Percentiles rank a stretch among this genome's conserved stretches.
These are phyloP conservation scores for Eupleurogrammus muticus DNA, from an alignment of 2,797 vertebrate species.

Conservation along the genomic window DNA sequence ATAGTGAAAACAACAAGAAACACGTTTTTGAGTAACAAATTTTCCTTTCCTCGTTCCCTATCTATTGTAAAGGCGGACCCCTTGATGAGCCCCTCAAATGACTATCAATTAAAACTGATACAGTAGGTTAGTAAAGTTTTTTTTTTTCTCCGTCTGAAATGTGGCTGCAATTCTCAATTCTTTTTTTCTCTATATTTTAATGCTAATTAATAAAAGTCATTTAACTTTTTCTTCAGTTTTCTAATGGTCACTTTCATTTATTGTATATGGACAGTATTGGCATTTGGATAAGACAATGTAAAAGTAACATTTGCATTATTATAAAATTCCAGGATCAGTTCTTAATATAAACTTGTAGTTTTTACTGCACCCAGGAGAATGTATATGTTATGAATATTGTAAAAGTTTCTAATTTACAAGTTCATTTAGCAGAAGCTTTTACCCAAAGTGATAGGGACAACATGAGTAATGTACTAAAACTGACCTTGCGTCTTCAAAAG, in stretches of 20 bases:
- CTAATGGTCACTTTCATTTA: neutral
- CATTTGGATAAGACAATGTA: neutral
- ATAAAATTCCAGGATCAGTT: neutral
- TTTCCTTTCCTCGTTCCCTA: neutral
- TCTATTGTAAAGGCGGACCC: neutral
- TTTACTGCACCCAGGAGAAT: too few relatives aligned
- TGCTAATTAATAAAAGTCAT: neutral
- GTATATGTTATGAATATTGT: too few relatives aligned
- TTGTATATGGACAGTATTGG: neutral
- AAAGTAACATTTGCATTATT: neutral
- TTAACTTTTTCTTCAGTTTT: neutral
- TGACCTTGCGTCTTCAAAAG: too few relatives aligned
- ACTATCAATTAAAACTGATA: neutral
- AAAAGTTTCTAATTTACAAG: too few relatives aligned
- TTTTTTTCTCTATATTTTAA: neutral
- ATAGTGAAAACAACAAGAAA: neutral
- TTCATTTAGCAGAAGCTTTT: too few relatives aligned
- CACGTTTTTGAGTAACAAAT: neutral
- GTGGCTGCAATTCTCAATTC: neutral
- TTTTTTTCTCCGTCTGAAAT: neutral
- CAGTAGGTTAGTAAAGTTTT: neutral
- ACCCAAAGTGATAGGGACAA: too few relatives aligned
- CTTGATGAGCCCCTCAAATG: neutral
- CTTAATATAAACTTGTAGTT: neutral
- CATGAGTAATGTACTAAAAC: too few relatives aligned